A percentile compares a stretch with the other conserved stretches of the same genome.
Evolutionary conservation across 1,140 invertebrate species (phyloP).

Genomic region (Anoplophora glabripennis): DNA sequence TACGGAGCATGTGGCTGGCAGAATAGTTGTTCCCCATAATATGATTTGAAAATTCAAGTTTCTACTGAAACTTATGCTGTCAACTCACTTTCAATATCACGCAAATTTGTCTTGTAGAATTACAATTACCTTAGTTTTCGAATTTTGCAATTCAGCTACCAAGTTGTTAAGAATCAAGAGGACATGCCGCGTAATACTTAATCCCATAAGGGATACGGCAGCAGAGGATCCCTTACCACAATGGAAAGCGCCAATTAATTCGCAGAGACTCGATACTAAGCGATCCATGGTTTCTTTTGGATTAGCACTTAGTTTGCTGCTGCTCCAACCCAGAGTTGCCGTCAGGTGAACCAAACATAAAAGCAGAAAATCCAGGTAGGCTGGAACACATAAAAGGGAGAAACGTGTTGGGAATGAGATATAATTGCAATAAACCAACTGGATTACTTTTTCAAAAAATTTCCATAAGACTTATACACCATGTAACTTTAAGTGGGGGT

Average conservation of each 20-base stretch:
- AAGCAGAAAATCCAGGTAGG: constrained; percentile 54
- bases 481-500: too few species aligned
- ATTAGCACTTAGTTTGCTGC: constrained; percentile 42
- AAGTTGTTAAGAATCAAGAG: constrained; percentile 57
- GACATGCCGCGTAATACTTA: constrained; percentile 55
- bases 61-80: too few species aligned
- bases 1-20: too few species aligned
- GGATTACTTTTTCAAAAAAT: too few species aligned
- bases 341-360: constrained; percentile 54
- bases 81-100: too few species aligned
- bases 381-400: constrained; percentile 38
- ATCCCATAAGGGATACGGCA: constrained; percentile 55
- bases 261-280: constrained; percentile 45
- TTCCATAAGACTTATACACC: too few species aligned
- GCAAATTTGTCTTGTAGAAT: too few species aligned
- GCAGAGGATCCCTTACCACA: constrained; percentile 49
- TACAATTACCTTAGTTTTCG: constrained; percentile 46
- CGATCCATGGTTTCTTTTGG: constrained; percentile 29
- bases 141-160: constrained; percentile 52
- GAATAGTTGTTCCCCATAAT: too few species aligned
- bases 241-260: constrained; percentile 55
- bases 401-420: too few species aligned
- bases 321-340: constrained; percentile 50
- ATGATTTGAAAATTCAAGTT: too few species aligned
- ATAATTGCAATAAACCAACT: too few species aligned